Evolutionary conservation across 2,888 invertebrate genomes (phyloP).

Genomic region (Allacma fusca): DNA sequence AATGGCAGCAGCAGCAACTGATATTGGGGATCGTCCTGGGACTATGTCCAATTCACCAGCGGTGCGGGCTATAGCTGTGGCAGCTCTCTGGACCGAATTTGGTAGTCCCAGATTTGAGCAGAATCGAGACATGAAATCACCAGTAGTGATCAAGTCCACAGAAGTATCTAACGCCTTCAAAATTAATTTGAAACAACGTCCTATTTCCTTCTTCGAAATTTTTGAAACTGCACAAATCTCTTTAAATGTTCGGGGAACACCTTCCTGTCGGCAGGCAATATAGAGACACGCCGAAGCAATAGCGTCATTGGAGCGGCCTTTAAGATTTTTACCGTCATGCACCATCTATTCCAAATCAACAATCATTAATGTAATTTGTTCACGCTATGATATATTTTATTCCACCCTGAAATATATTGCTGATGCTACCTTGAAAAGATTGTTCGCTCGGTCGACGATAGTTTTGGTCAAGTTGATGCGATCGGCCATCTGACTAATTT

Average conservation of each 20-base stretch:
- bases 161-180: slow-evolving; percentile 95
- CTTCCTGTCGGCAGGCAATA: slow-evolving; percentile 98
- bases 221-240: slow-evolving; percentile 99
- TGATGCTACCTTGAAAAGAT: slow-evolving; percentile 96
- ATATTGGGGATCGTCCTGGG: slow-evolving; percentile 96
- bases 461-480: slow-evolving; percentile 95
- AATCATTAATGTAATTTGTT: no score
- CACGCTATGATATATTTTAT: no score
- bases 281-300: slow-evolving; percentile 98
- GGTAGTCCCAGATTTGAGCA: slow-evolving; percentile 91
- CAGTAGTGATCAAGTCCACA: slow-evolving; percentile 96
- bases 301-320: slow-evolving; percentile 96
- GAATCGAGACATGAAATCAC: slow-evolving; percentile 99
- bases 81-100: slow-evolving; percentile 88
- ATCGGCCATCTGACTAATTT: slow-evolving; percentile 98
- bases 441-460: slow-evolving; percentile 95
- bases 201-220: slow-evolving; percentile 99
- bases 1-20: slow-evolving; percentile 98
- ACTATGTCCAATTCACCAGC: slow-evolving; percentile 97
- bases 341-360: no score
- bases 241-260: slow-evolving; percentile 97
- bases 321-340: slow-evolving; percentile 93
- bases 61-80: slow-evolving; percentile 94
- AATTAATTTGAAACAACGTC: slow-evolving; percentile 96
- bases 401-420: no score